Evolutionary conservation across 2,797 vertebrate species (phyloP), one percentile per base, ranked within the genome.

Genomic region (Pseudomugil tenellus): DNA sequence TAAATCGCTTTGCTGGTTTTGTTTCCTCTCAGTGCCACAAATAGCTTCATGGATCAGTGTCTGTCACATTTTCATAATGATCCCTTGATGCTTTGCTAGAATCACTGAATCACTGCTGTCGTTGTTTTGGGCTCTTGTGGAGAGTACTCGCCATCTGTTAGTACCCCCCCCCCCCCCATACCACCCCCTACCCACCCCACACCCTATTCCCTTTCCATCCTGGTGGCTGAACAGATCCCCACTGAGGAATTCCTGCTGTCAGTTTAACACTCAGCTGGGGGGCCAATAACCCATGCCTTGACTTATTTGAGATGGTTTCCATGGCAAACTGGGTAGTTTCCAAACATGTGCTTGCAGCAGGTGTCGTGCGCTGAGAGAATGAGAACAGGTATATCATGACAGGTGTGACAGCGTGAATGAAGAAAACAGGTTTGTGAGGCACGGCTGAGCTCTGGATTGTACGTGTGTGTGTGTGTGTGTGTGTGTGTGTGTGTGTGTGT

Each of bases 11-110:
- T n/a, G 7, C 6, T 51, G 70, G 55, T 43, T 54, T 37, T 70
- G 68, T 74, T 61, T 56, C 11, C 67, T 76, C 63, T 43, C 35
- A 63, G 41, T 67, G 59, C 32, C 71, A 62, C 69, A 79, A 74
- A 87, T 55, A 67, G 58, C 54, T 81, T 83, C 13, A 63, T 59
- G 79, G 68, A 67, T 72, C 35, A 7, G 46, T 65, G 74, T 82
- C 69, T 72, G 65, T 74, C 41, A 28, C 68, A 80, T 87, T 86
- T 81, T 75, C 63, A 70, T 76, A 81, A 84, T 70, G 63, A 70
- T 41, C 63, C 62, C 68, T 73, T 23, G 67, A 31, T 31, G 6
- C 29, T 3, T 31, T 31, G 29, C 72, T 70, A 6, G 78, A 14
- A 37, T 66, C 3, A 53, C 63, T 63, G 63, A 76, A 74, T 57